A percentile compares a stretch with the other conserved stretches of the same genome.
Conservation (phyloP, 2,113 vertebrate species). For the Myodes glareolus region DNA sequence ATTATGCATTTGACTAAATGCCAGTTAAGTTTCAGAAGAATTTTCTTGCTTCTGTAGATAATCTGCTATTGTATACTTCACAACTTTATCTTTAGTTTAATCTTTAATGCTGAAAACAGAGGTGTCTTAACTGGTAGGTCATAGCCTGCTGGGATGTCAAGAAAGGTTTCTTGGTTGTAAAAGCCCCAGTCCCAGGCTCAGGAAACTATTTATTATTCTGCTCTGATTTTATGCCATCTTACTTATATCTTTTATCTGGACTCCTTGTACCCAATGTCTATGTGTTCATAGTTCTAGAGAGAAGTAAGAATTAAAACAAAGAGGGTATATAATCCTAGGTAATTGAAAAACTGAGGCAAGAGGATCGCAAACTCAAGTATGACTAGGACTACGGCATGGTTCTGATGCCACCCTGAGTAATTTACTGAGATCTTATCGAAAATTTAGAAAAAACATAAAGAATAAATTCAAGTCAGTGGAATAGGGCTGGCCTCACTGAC, state of each 20-base stretch:
- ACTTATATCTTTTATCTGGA: neutral
- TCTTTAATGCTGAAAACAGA: neutral
- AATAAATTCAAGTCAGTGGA: neutral
- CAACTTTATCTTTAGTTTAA: neutral
- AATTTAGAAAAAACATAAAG: neutral
- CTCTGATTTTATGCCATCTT: neutral
- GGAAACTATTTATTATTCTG: neutral
- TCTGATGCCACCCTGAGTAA: neutral
- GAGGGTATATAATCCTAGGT: neutral
- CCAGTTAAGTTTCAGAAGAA: neutral
- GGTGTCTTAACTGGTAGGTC: neutral
- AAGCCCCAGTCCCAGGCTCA: rapidly evolving
- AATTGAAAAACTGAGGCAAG: neutral
- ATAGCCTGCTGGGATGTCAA: neutral
- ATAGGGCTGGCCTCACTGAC: too few relatives aligned
- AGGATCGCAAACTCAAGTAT: neutral
- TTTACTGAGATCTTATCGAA: neutral
- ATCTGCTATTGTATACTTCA: neutral
- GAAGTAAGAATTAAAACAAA: neutral
- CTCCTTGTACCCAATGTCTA: neutral
- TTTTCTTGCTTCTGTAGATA: neutral
- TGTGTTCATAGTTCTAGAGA: neutral
- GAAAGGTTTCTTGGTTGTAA: neutral
- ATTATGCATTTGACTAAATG: neutral
- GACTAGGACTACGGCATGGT: neutral